Percentiles rank a stretch among this genome's conserved stretches.
These are phyloP conservation scores for Rafetus swinhoei DNA, from an alignment of 2,113 vertebrate species.

Conservation along the genomic window DNA sequence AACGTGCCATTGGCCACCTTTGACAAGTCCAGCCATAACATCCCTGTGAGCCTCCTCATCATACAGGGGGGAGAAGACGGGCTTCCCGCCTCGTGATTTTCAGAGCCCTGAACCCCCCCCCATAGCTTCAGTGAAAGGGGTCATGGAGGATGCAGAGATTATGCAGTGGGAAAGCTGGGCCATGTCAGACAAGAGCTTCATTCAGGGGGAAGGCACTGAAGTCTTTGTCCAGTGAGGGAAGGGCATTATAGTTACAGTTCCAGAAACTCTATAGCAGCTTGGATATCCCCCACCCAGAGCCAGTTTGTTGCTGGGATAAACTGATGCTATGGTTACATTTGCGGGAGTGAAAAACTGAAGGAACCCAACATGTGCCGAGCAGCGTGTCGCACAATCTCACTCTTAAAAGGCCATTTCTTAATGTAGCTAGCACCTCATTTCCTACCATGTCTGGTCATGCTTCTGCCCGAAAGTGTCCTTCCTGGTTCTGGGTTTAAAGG, in stretches of 20 bases:
- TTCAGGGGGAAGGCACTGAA: background rate
- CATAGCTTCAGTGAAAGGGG: background rate
- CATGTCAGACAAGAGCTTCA: no score
- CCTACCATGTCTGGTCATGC: background rate
- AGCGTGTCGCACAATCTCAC: background rate
- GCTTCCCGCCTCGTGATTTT: background rate
- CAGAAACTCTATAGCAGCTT: background rate
- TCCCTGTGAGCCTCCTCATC: background rate
- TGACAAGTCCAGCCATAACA: background rate
- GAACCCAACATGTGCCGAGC: background rate
- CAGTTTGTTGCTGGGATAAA: background rate
- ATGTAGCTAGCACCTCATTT: background rate
- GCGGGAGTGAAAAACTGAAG: background rate
- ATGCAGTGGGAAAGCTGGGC: background rate
- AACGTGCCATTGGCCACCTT: background rate
- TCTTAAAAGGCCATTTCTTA: background rate
- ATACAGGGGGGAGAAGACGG: background rate
- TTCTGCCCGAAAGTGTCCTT: background rate
- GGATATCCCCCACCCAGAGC: background rate
- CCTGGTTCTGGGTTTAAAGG: background rate
- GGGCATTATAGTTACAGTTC: background rate
- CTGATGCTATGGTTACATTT: background rate
- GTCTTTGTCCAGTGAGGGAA: background rate
- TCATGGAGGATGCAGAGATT: background rate
- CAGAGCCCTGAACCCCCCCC: background rate